Evolutionary conservation across 2,888 invertebrate genomes (phyloP).

Genomic region (Itoplectis maculator): DNA sequence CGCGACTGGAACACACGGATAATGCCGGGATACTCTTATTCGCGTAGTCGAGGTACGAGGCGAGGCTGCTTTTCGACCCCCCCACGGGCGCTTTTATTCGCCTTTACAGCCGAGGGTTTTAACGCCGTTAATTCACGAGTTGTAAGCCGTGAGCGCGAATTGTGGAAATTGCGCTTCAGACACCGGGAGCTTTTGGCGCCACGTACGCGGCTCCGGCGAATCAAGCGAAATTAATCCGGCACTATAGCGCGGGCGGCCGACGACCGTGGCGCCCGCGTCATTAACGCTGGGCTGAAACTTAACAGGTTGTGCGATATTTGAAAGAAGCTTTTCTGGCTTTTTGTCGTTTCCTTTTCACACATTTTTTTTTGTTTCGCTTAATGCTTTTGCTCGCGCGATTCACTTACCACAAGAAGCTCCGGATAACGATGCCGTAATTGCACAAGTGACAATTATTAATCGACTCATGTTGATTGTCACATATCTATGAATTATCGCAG

Average conservation of each 20-base stretch:
- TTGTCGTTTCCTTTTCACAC: constrained; percentile 41
- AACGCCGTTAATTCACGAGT: constrained; percentile 47
- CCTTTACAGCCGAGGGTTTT: constrained; percentile 40
- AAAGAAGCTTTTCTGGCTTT: not conserved
- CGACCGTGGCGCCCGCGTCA: constrained; percentile 10
- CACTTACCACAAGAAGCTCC: constrained; percentile 27
- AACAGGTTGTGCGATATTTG: not conserved
- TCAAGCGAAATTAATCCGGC: constrained; percentile 26
- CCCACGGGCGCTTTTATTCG: constrained; percentile 28
- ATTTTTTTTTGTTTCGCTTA: not conserved
- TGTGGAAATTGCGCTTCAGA: constrained; percentile 13
- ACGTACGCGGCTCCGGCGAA: too few relatives aligned
- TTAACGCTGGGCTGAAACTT: constrained; percentile 23
- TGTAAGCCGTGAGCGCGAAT: not conserved
- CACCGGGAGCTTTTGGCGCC: constrained; percentile 10
- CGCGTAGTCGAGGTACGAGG: not conserved
- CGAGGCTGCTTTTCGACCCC: not conserved
- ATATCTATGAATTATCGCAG: not conserved
- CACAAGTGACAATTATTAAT: constrained; percentile 7
- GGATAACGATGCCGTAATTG: constrained; percentile 36
- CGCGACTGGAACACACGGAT: constrained; percentile 2
- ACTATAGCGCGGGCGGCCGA: not conserved
- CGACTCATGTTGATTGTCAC: not conserved
- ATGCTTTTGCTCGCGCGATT: not conserved
- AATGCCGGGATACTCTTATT: constrained; percentile 25